A percentile compares a stretch with the other conserved stretches of the same genome.
Evolutionary conservation across 2,113 vertebrate genomes (phyloP).

Genomic region (Pluvialis apricaria): DNA sequence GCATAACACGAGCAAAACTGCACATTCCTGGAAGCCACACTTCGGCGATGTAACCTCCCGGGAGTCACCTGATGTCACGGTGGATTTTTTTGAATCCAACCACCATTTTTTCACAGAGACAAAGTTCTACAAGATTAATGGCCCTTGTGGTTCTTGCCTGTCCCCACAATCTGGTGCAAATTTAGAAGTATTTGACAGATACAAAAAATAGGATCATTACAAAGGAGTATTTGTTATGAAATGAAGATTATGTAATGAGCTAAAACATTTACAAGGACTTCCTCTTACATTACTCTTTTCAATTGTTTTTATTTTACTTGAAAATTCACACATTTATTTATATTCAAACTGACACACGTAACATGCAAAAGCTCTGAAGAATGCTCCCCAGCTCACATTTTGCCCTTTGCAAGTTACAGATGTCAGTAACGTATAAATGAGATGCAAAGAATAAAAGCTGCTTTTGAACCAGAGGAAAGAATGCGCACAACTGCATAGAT

Average conservation of each 20-base stretch:
- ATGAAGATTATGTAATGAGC: neutral
- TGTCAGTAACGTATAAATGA: neutral
- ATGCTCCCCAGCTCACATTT: neutral
- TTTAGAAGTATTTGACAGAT: neutral
- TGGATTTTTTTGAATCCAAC: too few species aligned
- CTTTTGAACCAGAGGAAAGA: neutral
- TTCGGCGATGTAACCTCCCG: too few species aligned
- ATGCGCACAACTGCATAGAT: neutral
- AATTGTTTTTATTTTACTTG: neutral
- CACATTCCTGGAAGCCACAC: too few species aligned
- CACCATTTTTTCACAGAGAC: too few species aligned
- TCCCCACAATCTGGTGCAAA: neutral
- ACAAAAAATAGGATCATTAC: neutral
- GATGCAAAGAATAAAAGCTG: neutral
- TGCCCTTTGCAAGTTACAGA: neutral
- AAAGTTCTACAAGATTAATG: too few species aligned
- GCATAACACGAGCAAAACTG: too few species aligned
- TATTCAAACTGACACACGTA: neutral
- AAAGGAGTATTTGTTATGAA: neutral
- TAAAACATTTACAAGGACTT: neutral
- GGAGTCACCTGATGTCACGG: too few species aligned
- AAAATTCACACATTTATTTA: neutral
- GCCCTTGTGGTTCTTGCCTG: too few species aligned
- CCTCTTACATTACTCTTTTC: neutral
- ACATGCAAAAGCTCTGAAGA: neutral